A percentile compares a stretch with the other conserved stretches of the same genome.
phyloP scores from a whole-genome alignment of 1,140 invertebrate species.

The Cotesia chilonis region DNA sequence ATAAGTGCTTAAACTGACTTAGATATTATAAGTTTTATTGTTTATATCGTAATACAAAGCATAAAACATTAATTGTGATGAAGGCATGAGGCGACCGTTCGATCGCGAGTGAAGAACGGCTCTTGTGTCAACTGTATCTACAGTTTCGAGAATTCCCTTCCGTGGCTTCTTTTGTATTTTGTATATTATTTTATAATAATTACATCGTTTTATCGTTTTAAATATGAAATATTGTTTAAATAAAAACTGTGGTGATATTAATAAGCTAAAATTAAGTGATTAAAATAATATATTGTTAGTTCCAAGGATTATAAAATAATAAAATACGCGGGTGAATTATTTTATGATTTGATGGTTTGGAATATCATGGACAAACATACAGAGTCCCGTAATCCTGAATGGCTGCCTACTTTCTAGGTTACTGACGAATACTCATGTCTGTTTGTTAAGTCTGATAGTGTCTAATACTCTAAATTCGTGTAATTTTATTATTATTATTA shows the following conservation, averaged over 20 bases:
- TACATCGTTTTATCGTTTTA: constrained; percentile 12
- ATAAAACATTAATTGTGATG: constrained; percentile 9
- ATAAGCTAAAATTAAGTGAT: background rate
- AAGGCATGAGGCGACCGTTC: constrained; percentile 32
- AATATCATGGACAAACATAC: constrained; percentile 45
- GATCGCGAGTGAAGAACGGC: constrained; percentile 40
- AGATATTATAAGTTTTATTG: background rate
- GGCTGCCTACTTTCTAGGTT: constrained; percentile 61
- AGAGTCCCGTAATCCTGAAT: constrained; percentile 60
- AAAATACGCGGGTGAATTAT: background rate
- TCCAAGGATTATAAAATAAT: background rate
- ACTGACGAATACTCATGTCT: constrained; percentile 49
- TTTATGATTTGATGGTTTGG: constrained; percentile 15
- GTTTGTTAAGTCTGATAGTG: background rate
- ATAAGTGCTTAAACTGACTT: constrained; percentile 15
- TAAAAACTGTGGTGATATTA: background rate
- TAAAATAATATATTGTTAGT: background rate
- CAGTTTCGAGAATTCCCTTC: constrained; percentile 26
- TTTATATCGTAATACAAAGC: background rate
- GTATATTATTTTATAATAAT: background rate
- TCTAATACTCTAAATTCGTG: background rate
- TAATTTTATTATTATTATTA: too few species aligned
- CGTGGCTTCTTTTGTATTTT: constrained; percentile 17
- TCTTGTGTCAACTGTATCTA: constrained; percentile 39
- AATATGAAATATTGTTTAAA: background rate